phyloP scores from a whole-genome alignment of 2,113 vertebrate species.

The Delphinapterus leucas region DNA sequence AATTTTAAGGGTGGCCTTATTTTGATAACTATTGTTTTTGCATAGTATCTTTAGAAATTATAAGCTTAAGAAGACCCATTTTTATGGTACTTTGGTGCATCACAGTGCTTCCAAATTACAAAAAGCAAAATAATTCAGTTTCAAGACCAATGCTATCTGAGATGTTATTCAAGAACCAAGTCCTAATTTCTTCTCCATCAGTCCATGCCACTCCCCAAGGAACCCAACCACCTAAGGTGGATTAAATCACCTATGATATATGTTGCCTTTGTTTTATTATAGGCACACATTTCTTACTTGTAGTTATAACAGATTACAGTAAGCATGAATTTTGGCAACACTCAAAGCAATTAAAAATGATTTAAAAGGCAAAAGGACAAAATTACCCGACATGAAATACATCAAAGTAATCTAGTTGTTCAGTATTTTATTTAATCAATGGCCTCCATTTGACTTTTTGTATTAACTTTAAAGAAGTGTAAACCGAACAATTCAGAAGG shows the following conservation, averaged over 20 bases:
- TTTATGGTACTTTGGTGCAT: background rate
- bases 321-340: constrained; percentile 36
- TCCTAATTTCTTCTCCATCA: background rate
- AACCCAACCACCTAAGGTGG: background rate
- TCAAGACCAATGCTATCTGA: background rate
- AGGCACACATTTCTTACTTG: background rate
- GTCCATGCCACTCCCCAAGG: background rate
- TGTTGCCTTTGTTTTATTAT: background rate
- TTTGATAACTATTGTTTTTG: background rate
- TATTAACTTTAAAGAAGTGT: constrained; percentile 47
- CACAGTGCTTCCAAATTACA: background rate
- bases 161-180: background rate
- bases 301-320: constrained; percentile 42
- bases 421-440: constrained; percentile 61
- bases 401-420: constrained; percentile 50
- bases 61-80: background rate
- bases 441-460: constrained; percentile 47
- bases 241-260: background rate
- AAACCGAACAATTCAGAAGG: constrained; percentile 43
- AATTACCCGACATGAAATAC: constrained; percentile 50
- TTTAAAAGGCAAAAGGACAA: constrained; percentile 63
- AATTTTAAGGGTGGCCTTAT: background rate
- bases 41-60: background rate
- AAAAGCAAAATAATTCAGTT: constrained; percentile 15
- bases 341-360: constrained; percentile 64